Percentiles rank a stretch among this genome's conserved stretches.
phyloP scores from a whole-genome alignment of 2,888 invertebrate species.

The Limnephilus auricula region DNA sequence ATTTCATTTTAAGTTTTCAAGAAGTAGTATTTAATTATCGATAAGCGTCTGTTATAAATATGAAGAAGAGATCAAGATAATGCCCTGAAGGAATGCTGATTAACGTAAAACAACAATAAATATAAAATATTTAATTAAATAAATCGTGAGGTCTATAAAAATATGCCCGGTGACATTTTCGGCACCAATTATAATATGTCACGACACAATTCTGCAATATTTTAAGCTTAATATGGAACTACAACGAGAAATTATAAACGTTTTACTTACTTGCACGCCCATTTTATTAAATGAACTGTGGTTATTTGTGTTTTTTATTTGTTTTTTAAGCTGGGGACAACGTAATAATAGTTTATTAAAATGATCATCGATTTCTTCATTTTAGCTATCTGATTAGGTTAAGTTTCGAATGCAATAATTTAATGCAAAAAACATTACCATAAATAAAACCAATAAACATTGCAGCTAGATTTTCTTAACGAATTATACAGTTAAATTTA shows the following conservation, averaged over 20 bases:
- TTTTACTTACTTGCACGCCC: background rate
- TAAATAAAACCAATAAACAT: background rate
- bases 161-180: constrained; percentile 30
- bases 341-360: constrained; percentile 37
- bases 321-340: constrained; percentile 11
- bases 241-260: background rate
- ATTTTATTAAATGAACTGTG: constrained; percentile 14
- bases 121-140: constrained; percentile 31
- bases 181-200: constrained; percentile 41
- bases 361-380: background rate
- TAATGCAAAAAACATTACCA: constrained; percentile 10
- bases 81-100: constrained; percentile 21
- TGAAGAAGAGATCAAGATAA: constrained; percentile 2
- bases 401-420: background rate
- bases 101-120: constrained; percentile 37
- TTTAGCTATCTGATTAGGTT: background rate
- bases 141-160: constrained; percentile 22
- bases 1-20: background rate
- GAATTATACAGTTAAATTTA: background rate
- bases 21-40: background rate
- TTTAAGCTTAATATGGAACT: background rate
- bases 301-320: background rate
- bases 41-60: constrained; percentile 7
- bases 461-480: background rate
- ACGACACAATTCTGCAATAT: background rate